Evolutionary conservation across 2,113 vertebrate genomes (phyloP).

Genomic region (Microtus pennsylvanicus): DNA sequence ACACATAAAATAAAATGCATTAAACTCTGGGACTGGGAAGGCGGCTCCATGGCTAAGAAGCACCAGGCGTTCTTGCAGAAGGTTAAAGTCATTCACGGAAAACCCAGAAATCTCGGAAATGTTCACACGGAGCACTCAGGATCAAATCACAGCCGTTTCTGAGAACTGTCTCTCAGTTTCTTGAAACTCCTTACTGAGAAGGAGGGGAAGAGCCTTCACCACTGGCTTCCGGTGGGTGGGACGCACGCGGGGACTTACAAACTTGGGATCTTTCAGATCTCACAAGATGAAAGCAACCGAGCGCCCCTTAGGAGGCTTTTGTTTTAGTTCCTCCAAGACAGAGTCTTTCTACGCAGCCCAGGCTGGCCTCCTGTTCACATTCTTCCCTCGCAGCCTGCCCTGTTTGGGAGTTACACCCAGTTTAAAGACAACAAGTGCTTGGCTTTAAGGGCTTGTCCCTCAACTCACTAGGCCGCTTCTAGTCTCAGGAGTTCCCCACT

Average conservation of each 20-base stretch:
- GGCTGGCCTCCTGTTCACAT: background rate
- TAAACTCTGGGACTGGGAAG: background rate
- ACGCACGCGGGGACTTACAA: background rate
- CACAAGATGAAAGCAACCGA: background rate
- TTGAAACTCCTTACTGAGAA: background rate
- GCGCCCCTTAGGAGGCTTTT: background rate
- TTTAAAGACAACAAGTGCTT: background rate
- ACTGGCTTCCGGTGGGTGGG: background rate
- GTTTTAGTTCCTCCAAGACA: background rate
- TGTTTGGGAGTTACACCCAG: background rate
- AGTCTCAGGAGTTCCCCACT: too few species aligned
- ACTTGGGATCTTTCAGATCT: background rate
- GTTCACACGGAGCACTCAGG: background rate
- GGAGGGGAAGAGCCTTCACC: background rate
- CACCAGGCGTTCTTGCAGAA: background rate
- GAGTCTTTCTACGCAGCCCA: background rate
- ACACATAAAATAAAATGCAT: background rate
- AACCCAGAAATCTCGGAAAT: background rate
- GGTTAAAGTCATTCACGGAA: background rate
- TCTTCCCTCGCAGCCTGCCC: background rate
- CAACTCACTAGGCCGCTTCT: background rate
- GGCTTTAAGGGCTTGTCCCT: background rate
- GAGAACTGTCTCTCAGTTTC: background rate
- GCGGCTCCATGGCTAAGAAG: background rate
- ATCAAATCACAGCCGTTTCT: background rate